Conservation (phyloP, 2,888 invertebrate species). For the Nycteola revayana region DNA sequence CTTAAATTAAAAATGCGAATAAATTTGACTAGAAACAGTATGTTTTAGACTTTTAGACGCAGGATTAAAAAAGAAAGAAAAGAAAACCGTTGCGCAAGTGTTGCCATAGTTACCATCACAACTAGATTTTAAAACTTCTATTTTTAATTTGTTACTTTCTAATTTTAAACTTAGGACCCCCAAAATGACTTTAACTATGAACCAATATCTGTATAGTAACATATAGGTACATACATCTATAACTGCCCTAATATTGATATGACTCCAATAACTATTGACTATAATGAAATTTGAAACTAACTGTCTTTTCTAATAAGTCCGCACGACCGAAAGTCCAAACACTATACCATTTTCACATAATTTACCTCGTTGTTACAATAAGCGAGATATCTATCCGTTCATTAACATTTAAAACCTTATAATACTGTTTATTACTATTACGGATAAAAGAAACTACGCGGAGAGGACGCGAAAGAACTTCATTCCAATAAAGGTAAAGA, state of each 20-base stretch:
- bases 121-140: conserved; percentile 12
- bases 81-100: conserved; percentile 8
- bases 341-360: conserved; percentile 25
- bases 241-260: conserved; percentile 64
- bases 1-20: conserved; percentile 21
- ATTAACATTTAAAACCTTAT: conserved; percentile 54
- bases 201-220: conserved; percentile 15
- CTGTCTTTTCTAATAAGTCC: conserved; percentile 52
- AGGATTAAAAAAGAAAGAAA: not conserved
- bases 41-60: conserved; percentile 5
- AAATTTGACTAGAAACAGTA: conserved; percentile 26
- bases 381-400: conserved; percentile 36
- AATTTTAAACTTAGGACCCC: conserved; percentile 25
- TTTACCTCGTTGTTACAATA: conserved; percentile 36
- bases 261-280: conserved; percentile 66
- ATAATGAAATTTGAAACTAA: conserved; percentile 53
- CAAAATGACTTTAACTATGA: conserved; percentile 37
- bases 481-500: conserved; percentile 27
- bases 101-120: not conserved
- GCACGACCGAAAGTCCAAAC: conserved; percentile 20
- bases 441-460: conserved; percentile 49
- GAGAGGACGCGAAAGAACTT: conserved; percentile 39
- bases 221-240: conserved; percentile 34
- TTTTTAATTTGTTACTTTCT: conserved; percentile 7
- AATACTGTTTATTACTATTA: conserved; percentile 57